Percentiles rank a stretch among this genome's conserved stretches.
phyloP scores from a whole-genome alignment of 2,888 invertebrate genomes.

The Platycheirus rosarum region DNA sequence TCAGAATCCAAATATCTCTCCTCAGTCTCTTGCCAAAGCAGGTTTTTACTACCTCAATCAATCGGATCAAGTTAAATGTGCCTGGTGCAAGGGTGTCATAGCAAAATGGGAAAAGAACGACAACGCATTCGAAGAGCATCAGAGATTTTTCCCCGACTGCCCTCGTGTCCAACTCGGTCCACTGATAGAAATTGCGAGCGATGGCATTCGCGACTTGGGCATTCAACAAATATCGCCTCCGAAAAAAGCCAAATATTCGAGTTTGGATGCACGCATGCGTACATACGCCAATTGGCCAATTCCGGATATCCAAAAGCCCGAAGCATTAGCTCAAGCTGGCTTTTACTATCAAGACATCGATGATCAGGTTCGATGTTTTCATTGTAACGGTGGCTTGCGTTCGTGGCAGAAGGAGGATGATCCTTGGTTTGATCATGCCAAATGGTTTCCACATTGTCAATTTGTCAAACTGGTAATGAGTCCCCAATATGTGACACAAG shows the following conservation, averaged over 20 bases:
- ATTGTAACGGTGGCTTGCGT: slow-evolving; percentile 95
- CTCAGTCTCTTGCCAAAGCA: slow-evolving; percentile 89
- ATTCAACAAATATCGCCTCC: slow-evolving; percentile 84
- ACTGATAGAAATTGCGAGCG: slow-evolving; percentile 82
- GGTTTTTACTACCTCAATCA: slow-evolving; percentile 92
- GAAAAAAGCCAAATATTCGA: slow-evolving; percentile 87
- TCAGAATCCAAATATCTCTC: slow-evolving; percentile 84
- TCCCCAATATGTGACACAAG: slow-evolving; percentile 87
- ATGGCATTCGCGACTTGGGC: slow-evolving; percentile 85
- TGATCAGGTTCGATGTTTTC: slow-evolving; percentile 93
- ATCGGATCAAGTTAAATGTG: slow-evolving; percentile 90
- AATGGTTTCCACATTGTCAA: slow-evolving; percentile 95
- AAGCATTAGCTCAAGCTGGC: slow-evolving; percentile 91
- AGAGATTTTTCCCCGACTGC: slow-evolving; percentile 90
- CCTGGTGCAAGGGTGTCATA: slow-evolving; percentile 90
- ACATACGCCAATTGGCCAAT: slow-evolving; percentile 91
- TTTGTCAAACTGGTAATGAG: slow-evolving; percentile 93
- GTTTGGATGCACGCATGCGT: slow-evolving; percentile 87
- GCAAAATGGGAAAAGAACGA: slow-evolving; percentile 92
- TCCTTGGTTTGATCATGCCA: slow-evolving; percentile 96
- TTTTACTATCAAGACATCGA: slow-evolving; percentile 91
- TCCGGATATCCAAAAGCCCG: slow-evolving; percentile 88
- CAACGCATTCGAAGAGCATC: slow-evolving; percentile 91
- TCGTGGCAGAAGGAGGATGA: slow-evolving; percentile 95
- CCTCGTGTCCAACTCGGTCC: slow-evolving; percentile 83